phyloP scores from a whole-genome alignment of 2,888 invertebrate species.

The Tigriopus californicus region DNA sequence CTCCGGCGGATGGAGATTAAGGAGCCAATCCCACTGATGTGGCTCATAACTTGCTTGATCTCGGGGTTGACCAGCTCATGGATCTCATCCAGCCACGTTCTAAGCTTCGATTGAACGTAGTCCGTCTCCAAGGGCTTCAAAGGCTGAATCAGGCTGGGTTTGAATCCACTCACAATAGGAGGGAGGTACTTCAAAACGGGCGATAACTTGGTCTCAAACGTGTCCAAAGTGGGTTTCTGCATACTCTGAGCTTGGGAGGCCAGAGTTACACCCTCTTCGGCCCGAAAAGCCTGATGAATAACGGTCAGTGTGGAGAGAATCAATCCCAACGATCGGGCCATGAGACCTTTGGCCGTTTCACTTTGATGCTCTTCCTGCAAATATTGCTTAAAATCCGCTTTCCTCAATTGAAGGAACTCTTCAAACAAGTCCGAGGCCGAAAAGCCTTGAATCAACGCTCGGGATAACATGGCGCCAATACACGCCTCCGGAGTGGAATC shows the following conservation, averaged over 20 bases:
- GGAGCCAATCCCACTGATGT: background rate
- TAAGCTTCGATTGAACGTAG: background rate
- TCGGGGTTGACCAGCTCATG: constrained; percentile 2
- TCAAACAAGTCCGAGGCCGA: background rate
- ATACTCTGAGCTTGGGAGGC: background rate
- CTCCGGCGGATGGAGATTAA: background rate
- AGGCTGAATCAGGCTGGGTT: background rate
- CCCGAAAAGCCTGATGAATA: background rate
- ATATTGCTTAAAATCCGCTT: background rate
- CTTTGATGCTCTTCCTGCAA: background rate
- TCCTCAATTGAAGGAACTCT: background rate
- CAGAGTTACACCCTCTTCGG: background rate
- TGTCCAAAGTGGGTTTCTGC: background rate
- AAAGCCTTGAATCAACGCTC: background rate
- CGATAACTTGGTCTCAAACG: background rate
- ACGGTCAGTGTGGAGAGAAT: background rate
- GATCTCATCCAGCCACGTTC: constrained; percentile 2
- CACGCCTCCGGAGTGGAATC: background rate
- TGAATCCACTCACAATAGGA: background rate
- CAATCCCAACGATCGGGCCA: background rate
- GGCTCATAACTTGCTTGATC: background rate
- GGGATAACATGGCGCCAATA: background rate
- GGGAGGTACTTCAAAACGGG: constrained; percentile 1
- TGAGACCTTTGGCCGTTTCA: background rate
- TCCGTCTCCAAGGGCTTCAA: background rate